A percentile compares a stretch with the other conserved stretches of the same genome.
Conservation (phyloP, 2,888 invertebrate genomes). For the Heliconius ismenius region DNA sequence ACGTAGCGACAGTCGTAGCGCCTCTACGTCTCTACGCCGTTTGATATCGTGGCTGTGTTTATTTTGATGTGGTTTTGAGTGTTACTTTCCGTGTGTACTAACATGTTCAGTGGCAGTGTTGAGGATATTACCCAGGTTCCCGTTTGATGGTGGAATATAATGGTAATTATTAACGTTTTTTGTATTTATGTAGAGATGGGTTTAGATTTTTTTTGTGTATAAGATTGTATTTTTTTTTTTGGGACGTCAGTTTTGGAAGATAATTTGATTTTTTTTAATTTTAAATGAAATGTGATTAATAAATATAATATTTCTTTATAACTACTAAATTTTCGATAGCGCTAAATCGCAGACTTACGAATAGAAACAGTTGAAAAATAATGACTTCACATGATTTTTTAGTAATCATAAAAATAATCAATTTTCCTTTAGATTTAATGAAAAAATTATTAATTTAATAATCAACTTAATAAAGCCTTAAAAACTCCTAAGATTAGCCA, state of each 20-base stretch:
- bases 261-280: background rate
- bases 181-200: background rate
- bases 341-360: too few species aligned
- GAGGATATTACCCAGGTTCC: constrained; percentile 51
- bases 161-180: constrained; percentile 66
- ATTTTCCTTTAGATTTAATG: too few species aligned
- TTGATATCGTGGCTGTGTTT: constrained; percentile 66
- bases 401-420: too few species aligned
- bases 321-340: too few species aligned
- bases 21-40: constrained; percentile 53
- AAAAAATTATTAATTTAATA: too few species aligned
- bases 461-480: background rate
- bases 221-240: background rate
- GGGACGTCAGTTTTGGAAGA: background rate
- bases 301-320: background rate
- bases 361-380: too few species aligned
- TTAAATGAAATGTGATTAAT: background rate
- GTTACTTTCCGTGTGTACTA: constrained; percentile 52
- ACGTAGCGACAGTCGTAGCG: constrained; percentile 57
- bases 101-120: constrained; percentile 65
- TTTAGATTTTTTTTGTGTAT: background rate
- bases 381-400: too few species aligned
- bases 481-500: background rate
- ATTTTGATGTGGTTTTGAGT: constrained; percentile 49
- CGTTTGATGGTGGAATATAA: constrained; percentile 73